Percentiles rank a stretch among this genome's conserved stretches.
Evolutionary conservation across 2,113 vertebrate genomes (phyloP).

Genomic region (Oreocharis arfaki): DNA sequence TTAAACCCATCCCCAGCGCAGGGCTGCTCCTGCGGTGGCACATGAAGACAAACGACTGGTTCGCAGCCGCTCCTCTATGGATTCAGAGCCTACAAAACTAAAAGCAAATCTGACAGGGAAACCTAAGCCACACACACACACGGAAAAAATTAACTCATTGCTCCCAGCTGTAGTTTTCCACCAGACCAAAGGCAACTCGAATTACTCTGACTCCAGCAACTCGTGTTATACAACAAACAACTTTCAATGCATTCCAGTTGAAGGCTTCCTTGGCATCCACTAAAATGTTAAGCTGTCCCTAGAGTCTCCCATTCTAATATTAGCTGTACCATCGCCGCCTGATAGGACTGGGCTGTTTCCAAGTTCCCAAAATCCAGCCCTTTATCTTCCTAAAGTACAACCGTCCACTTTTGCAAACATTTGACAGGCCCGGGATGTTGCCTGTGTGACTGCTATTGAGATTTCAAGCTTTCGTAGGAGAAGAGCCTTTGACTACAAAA

Average conservation of each 20-base stretch:
- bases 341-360: neutral
- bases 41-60: neutral
- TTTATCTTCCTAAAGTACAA: neutral
- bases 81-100: neutral
- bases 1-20: neutral
- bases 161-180: constrained; percentile 10
- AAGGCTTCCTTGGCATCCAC: neutral
- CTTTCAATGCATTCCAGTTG: neutral
- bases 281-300: constrained; percentile 6
- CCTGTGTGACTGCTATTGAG: neutral
- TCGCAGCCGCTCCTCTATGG: neutral
- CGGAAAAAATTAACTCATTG: constrained; percentile 46
- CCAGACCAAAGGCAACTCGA: neutral
- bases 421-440: neutral
- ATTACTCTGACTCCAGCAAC: neutral
- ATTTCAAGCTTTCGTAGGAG: neutral
- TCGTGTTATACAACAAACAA: neutral
- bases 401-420: neutral
- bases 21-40: neutral
- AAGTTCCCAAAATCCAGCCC: neutral
- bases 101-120: neutral
- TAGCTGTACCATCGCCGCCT: neutral
- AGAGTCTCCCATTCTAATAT: constrained; percentile 7
- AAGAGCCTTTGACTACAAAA: constrained; percentile 20
- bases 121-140: neutral